A percentile compares a stretch with the other conserved stretches of the same genome.
phyloP scores from a whole-genome alignment of 1,140 invertebrate genomes.

The Acromyrmex heyeri region DNA sequence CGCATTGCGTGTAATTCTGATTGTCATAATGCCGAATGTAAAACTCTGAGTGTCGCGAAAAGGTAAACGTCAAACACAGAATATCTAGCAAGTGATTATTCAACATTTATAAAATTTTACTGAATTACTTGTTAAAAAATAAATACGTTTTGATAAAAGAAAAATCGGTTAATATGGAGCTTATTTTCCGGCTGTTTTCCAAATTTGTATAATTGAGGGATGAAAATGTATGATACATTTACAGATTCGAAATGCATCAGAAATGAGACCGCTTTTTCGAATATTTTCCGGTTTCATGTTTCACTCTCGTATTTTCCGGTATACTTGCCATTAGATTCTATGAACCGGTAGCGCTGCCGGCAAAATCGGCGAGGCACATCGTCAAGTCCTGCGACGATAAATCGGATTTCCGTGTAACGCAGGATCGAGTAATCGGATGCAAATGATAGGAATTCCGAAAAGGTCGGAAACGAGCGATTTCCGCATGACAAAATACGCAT shows the following conservation, averaged over 20 bases:
- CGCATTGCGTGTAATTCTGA: background rate
- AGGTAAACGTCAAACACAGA: background rate
- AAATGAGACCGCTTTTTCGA: slow-evolving; percentile 18
- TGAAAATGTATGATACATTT: slow-evolving; percentile 14
- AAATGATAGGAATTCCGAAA: slow-evolving; percentile 62
- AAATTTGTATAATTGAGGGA: background rate
- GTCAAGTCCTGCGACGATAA: slow-evolving; percentile 52
- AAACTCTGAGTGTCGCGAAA: slow-evolving; percentile 6
- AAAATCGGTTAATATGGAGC: slow-evolving; percentile 8
- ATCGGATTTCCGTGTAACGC: slow-evolving; percentile 64
- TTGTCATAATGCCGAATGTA: background rate
- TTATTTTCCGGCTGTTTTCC: background rate
- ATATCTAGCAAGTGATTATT: background rate
- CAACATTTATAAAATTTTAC: background rate
- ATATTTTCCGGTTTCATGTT: slow-evolving; percentile 25
- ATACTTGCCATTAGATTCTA: slow-evolving; percentile 40
- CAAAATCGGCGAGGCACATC: slow-evolving; percentile 33
- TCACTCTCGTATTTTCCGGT: slow-evolving; percentile 37
- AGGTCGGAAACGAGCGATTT: slow-evolving; percentile 64
- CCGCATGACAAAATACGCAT: slow-evolving; percentile 60
- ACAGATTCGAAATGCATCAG: background rate
- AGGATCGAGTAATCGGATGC: slow-evolving; percentile 59
- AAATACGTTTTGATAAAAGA: background rate
- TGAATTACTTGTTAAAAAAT: background rate
- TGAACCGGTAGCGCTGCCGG: slow-evolving; percentile 16